phyloP scores from a whole-genome alignment of 2,888 invertebrate genomes.

The Antheraea yamamai region DNA sequence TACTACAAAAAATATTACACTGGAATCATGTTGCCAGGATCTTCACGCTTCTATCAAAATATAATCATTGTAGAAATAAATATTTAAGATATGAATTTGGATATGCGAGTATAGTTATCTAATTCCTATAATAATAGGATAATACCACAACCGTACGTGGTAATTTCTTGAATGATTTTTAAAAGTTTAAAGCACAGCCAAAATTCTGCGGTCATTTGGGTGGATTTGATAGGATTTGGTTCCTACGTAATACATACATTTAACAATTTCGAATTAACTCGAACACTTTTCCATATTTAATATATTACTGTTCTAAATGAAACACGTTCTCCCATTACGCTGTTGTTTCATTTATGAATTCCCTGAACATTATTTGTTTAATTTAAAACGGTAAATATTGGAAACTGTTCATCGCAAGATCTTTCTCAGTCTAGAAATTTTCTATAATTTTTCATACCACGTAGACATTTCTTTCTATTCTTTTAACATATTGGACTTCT shows the following conservation, averaged over 20 bases:
- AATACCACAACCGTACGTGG: constrained; percentile 58
- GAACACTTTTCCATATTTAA: background rate
- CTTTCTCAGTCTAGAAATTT: background rate
- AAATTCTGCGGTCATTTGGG: constrained; percentile 71
- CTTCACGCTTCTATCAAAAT: constrained; percentile 5
- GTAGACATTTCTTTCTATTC: background rate
- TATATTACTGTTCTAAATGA: background rate
- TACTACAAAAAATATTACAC: background rate
- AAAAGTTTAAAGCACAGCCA: constrained; percentile 73
- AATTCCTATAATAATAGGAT: constrained; percentile 31
- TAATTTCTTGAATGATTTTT: constrained; percentile 37
- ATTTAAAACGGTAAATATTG: background rate
- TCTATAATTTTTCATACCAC: background rate
- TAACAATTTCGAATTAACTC: background rate
- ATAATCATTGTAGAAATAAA: constrained; percentile 28
- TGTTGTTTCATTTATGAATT: background rate
- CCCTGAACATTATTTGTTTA: background rate
- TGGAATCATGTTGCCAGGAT: background rate
- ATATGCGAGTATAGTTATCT: constrained; percentile 52
- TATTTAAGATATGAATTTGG: constrained; percentile 50
- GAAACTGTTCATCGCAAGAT: background rate
- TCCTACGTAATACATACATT: constrained; percentile 37
- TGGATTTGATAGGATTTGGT: constrained; percentile 65
- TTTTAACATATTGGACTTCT: background rate
- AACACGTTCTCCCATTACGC: background rate